Base-by-base conservation (phyloP, 1,140 invertebrate species). In the Zaprionus nigranus region DNA sequence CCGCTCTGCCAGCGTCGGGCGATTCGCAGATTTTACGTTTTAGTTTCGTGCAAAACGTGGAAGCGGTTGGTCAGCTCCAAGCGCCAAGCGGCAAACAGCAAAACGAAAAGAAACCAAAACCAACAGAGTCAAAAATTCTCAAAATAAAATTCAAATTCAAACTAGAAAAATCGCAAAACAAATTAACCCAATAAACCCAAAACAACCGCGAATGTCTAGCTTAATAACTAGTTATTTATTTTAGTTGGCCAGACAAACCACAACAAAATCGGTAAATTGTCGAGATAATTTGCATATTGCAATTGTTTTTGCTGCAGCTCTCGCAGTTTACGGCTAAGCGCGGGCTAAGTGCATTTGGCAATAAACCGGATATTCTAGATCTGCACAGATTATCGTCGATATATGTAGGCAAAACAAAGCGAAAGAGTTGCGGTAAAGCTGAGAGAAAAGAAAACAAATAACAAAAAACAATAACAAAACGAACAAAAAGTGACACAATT, bases 31-130 rank as follows among this genome's bases (percentile, higher is more conserved):
- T 85, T 91, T 85, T 81, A 72, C 79, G 66, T 81, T 91, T 91
- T 88, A 91, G 87, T 91, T 85, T 91, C 75, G 82, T 91, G 84
- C 70, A 91, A 85, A 88, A 79, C 88, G 84, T 91, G 83, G 84
- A 88, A 82, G 78, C 79, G 84, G 70, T 68, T 81, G 88, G 88
- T 91, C 77, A 85, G 67, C 64, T 49, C 51, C 53, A 79, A 75
- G 60, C 63, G 58, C 62, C 57, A 59, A 73, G 68, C 49, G 43
- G 46, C 26, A 59, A 36, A 62, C 22, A 57, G 13, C 51, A 59
- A 71, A 38, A 2, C 2, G 5, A 43, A 61, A 69, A 65, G 62
- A 56, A 58, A 71, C 38, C 20, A n/a, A 49, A 51, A 65, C 7
- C n/a, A 43, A 43, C 46, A 22, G 20, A 51, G 3, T 24, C 40